Percentiles rank a stretch among this genome's conserved stretches.
Evolutionary conservation across 2,797 vertebrate genomes (phyloP).

Genomic region (Numenius phaeopus): DNA sequence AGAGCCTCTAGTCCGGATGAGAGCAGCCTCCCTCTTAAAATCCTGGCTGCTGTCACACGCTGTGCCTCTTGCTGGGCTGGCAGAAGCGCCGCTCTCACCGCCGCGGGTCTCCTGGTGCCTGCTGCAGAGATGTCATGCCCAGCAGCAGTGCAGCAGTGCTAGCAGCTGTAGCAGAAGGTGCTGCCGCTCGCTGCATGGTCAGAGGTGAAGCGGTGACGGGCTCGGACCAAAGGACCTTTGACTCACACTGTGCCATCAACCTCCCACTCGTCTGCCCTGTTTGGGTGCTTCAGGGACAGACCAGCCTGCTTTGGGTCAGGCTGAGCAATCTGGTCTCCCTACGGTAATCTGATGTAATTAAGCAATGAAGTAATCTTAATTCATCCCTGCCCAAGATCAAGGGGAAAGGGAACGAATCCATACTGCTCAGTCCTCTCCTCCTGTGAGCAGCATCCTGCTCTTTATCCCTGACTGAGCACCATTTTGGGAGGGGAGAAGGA

Average conservation of each 20-base stretch:
- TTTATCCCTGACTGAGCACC: neutral
- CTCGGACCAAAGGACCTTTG: neutral
- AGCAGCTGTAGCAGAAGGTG: neutral
- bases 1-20: neutral
- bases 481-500: neutral
- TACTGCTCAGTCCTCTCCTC: neutral
- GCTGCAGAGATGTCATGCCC: neutral
- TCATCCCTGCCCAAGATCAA: neutral
- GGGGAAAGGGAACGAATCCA: neutral
- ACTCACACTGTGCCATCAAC: neutral
- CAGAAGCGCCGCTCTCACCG: accelerated
- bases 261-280: neutral
- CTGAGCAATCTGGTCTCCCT: neutral
- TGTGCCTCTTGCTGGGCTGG: neutral
- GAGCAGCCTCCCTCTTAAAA: neutral
- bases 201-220: neutral
- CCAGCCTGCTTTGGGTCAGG: neutral
- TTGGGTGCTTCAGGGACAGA: neutral
- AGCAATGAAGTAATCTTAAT: neutral
- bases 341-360: neutral
- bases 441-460: neutral
- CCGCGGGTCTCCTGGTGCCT: accelerated
- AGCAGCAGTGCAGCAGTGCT: accelerated
- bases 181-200: neutral
- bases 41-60: neutral